Base-by-base conservation (phyloP, 1,140 invertebrate genomes). In the Pectinophora gossypiella region DNA sequence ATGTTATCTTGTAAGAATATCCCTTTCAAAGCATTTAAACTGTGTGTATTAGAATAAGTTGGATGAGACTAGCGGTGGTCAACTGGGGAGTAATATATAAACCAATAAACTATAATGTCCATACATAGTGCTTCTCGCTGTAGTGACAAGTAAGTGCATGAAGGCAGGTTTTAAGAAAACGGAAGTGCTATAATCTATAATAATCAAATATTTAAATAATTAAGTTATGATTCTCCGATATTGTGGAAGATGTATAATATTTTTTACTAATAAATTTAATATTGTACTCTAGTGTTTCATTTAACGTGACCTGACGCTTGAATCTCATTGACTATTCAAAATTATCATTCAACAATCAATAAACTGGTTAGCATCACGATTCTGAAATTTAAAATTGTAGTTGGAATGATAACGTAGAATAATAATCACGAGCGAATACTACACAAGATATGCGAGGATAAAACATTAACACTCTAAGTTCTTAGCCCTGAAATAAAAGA, bases 261-360 rank as follows among this genome's bases (percentile, higher is more conserved):
- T 88, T 88, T 89, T 88, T 89, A 89, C 87, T 89, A 89, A 89
- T 89, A 89, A 89, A 89, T 87, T 88, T 83, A 85, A 87, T 87
- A 87, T 84, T 85, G 77, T 84, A 87, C 32, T 45, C 15, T 42
- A 16, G 54, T 50, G 57, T 74, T 72, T 74, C 51, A 56, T 66
- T 76, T 71, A 6, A 40, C 7, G 7, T 3, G n/a, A n/a, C n/a
- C n/a, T n/a, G n/a, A n/a, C n/a, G n/a, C n/a, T n/a, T n/a, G n/a
- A n/a, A n/a, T n/a, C n/a, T n/a, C n/a, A n/a, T n/a, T n/a, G n/a
- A n/a, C n/a, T n/a, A n/a, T n/a, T n/a, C n/a, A n/a, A n/a, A n/a
- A n/a, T n/a, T n/a, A n/a, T n/a, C n/a, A n/a, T n/a, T n/a, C n/a
- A n/a, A n/a, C n/a, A n/a, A n/a, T n/a, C n/a, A n/a, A n/a, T n/a